Evolutionary conservation across 1,140 invertebrate species (phyloP), one percentile per base, ranked within the genome.

Genomic region (Pachypsylla venusta): DNA sequence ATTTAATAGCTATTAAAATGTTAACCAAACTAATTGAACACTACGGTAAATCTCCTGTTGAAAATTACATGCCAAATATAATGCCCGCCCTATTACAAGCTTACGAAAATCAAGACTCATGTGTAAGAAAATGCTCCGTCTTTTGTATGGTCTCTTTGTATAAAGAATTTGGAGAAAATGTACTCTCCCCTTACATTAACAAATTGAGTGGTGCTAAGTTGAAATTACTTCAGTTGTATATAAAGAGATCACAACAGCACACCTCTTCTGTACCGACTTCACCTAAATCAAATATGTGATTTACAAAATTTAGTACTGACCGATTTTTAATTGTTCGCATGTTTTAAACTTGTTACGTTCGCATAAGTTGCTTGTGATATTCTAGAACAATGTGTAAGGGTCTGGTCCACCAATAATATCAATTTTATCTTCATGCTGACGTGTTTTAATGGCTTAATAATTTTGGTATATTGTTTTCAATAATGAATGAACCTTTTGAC

Each of bases 71-170:
- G 40, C 74, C 80, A 1, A 80, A 82, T 61, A 78, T 95, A 54
- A 91, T 95, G 82, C 87, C 87, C n/a, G 84, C 87, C 26, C 77
- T 96, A 19, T 79, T 92, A 13, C 84, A 86, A 74, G 88, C 89
- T 3, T 94, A 93, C 68, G 90, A 95, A 69, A 81, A 87, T 68
- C 71, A 77, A 19, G 88, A 94, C 70, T 93, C 88, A 61, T 81
- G 87, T 58, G 90, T 96, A 24, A 79, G 93, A 14, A 96, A 97
- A 70, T 89, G 89, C 60, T 86, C 90, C 7, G 90, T 96, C 1
- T 95, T 97, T 71, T 93, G 90, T 68, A 91, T 97, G 81, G 93
- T 97, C 1, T 87, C 89, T 26, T 81, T 95, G 58, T 87, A 95
- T 63, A 79, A 84, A 63, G 81, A 82, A 14, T 81, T 94, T 2